Evolutionary conservation across 2,113 vertebrate genomes (phyloP).

Genomic region (Lota lota): DNA sequence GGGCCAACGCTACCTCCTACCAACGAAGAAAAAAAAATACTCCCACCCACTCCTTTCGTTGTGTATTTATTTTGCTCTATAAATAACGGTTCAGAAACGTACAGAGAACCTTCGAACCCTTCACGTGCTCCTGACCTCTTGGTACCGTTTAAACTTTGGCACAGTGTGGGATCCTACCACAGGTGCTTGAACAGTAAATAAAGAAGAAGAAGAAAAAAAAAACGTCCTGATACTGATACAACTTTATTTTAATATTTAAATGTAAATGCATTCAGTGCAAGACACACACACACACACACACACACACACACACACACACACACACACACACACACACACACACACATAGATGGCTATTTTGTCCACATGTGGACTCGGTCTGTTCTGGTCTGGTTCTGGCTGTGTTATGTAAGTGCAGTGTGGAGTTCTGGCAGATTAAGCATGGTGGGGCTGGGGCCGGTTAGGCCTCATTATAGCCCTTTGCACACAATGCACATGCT

Average conservation of each 20-base stretch:
- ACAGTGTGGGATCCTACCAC: slow-evolving; percentile 7
- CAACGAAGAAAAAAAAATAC: slow-evolving; percentile 5
- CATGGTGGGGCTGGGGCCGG: slow-evolving; percentile 46
- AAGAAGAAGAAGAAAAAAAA: not conserved
- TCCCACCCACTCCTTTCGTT: slow-evolving; percentile 45
- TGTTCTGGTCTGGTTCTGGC: slow-evolving; percentile 43
- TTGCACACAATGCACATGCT: slow-evolving; percentile 35
- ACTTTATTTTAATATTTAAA: slow-evolving; percentile 27
- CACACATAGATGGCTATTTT: slow-evolving; percentile 21
- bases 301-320: slow-evolving; percentile 33
- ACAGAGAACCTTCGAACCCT: slow-evolving; percentile 47
- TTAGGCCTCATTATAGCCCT: slow-evolving; percentile 53
- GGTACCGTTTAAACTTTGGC: slow-evolving; percentile 32
- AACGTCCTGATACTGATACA: slow-evolving; percentile 9
- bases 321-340: too few species aligned
- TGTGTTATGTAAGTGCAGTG: slow-evolving; percentile 62
- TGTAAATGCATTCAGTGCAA: slow-evolving; percentile 39
- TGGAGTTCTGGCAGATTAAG: slow-evolving; percentile 57
- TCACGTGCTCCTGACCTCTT: slow-evolving; percentile 44
- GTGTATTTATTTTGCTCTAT: slow-evolving; percentile 70
- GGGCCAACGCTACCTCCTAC: slow-evolving; percentile 47
- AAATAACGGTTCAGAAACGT: slow-evolving; percentile 62
- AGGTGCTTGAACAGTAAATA: too few species aligned
- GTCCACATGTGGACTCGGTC: slow-evolving; percentile 61
- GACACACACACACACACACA: slow-evolving; percentile 5